These are phyloP conservation scores for Hemicordylus capensis DNA, from an alignment of 2,113 vertebrate species.

Conservation along the genomic window DNA sequence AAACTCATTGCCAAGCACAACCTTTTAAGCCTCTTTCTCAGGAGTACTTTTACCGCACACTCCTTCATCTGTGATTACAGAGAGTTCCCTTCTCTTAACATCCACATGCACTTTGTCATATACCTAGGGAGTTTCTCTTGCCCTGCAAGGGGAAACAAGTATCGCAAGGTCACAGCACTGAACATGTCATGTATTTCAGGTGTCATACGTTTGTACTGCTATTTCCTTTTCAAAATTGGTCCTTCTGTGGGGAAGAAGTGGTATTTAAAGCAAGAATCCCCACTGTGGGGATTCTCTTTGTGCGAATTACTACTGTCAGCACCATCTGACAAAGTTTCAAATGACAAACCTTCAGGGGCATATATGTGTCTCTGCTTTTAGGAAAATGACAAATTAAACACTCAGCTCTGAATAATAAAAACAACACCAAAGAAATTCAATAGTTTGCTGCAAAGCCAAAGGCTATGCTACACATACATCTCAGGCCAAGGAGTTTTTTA, in stretches of 20 bases:
- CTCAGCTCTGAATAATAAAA: not conserved
- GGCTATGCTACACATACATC: not conserved
- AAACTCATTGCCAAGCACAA: constrained; percentile 19
- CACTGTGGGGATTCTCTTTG: not conserved
- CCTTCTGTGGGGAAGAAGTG: not conserved
- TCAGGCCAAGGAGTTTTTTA: too few relatives aligned
- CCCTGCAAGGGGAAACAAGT: not conserved
- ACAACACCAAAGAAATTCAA: too few relatives aligned
- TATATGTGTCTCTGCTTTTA: not conserved
- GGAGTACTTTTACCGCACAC: constrained; percentile 5
- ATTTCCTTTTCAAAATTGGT: not conserved
- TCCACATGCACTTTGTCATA: not conserved
- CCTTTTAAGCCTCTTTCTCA: not conserved
- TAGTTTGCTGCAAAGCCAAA: not conserved
- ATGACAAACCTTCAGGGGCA: not conserved
- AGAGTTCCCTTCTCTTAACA: not conserved
- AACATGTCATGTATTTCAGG: not conserved
- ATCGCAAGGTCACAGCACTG: not conserved
- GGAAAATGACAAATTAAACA: not conserved
- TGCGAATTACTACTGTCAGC: not conserved
- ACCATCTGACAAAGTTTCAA: not conserved
- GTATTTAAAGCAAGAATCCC: not conserved
- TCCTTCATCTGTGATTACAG: not conserved
- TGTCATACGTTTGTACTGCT: not conserved
- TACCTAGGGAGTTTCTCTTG: not conserved